A percentile compares a stretch with the other conserved stretches of the same genome.
Conservation (phyloP, 2,888 invertebrate species). For the Drosophila fulvimacula region DNA sequence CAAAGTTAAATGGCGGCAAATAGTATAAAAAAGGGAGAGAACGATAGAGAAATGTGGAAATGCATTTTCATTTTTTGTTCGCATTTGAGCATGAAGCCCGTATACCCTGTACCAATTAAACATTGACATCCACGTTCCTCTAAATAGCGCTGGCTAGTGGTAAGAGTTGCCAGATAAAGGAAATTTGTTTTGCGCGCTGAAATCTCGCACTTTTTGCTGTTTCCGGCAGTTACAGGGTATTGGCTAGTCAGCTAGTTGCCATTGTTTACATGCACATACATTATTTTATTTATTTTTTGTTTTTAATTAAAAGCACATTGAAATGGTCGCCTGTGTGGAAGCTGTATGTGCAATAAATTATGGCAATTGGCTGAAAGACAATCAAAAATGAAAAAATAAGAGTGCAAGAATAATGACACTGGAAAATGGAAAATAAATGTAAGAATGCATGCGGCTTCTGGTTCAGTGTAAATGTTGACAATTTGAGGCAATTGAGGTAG, state of each 20-base stretch:
- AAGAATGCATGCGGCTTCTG: conserved; percentile 21
- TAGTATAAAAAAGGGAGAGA: conserved; percentile 4
- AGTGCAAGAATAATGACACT: neutral
- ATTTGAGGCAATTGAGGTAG: neutral
- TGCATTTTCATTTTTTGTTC: conserved; percentile 61
- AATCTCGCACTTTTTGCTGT: neutral
- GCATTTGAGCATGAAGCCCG: conserved; percentile 61
- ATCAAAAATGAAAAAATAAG: conserved; percentile 11
- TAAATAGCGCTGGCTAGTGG: neutral
- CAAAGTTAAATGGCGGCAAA: conserved; percentile 70
- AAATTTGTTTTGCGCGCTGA: neutral
- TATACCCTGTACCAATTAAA: conserved; percentile 1
- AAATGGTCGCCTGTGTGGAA: conserved; percentile 3
- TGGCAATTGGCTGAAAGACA: conserved; percentile 57
- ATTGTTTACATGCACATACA: neutral
- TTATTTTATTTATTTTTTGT: conserved; percentile 6
- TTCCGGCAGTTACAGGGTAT: neutral
- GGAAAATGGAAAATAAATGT: conserved; percentile 13
- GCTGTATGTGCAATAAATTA: conserved; percentile 60
- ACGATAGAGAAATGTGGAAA: conserved; percentile 48
- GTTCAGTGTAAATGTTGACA: conserved; percentile 11
- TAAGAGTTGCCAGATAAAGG: neutral
- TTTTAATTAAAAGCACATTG: conserved; percentile 77
- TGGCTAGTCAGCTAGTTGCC: neutral
- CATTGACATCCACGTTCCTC: neutral